phyloP scores from a whole-genome alignment of 2,113 vertebrate species.

The Raphicerus campestris region DNA sequence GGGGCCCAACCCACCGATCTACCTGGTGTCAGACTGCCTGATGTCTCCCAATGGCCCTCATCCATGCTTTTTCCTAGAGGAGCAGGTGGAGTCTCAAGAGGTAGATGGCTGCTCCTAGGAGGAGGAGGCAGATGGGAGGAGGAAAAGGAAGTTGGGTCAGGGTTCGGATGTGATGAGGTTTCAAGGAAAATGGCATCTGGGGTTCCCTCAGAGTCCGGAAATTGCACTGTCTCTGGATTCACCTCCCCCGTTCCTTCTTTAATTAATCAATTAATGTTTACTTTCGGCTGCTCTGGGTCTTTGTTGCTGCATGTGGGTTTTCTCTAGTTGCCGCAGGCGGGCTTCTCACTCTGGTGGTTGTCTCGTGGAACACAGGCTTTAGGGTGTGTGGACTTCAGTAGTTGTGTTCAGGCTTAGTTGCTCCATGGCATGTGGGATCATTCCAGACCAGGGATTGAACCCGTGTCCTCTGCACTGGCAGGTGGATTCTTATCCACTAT shows the following conservation, averaged over 20 bases:
- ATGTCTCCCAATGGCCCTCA: not conserved
- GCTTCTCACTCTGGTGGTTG: not conserved
- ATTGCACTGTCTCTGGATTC: conserved; percentile 24
- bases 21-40: not conserved
- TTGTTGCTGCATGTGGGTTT: not conserved
- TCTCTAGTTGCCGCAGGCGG: not conserved
- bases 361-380: not conserved
- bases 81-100: not conserved
- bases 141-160: conserved; percentile 47
- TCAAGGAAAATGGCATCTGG: conserved; percentile 35
- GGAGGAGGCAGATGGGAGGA: not conserved
- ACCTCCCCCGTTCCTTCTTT: not conserved
- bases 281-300: not conserved
- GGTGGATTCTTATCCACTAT: not conserved
- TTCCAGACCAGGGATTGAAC: not conserved
- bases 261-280: not conserved
- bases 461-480: not conserved
- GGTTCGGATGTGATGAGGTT: conserved; percentile 12
- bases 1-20: not conserved
- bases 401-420: not conserved
- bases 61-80: not conserved
- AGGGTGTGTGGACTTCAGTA: not conserved
- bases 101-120: not conserved
- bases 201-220: conserved; percentile 57
- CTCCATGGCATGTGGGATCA: not conserved